A percentile compares a stretch with the other conserved stretches of the same genome.
phyloP scores from a whole-genome alignment of 1,140 invertebrate genomes.

The Heliconius eleuchia region DNA sequence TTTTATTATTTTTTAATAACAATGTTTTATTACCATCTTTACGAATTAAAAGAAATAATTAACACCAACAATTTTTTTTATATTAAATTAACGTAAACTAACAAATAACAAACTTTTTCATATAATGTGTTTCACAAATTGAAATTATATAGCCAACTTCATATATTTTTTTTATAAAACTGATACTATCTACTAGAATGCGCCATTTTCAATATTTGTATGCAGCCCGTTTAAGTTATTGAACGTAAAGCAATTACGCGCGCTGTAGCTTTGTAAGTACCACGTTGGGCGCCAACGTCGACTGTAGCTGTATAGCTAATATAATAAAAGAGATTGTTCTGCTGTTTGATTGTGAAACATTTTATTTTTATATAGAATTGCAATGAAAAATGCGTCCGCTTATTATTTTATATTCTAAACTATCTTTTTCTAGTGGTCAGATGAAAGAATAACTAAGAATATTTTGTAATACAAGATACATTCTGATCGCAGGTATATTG shows the following conservation, averaged over 20 bases:
- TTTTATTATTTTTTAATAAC: no score
- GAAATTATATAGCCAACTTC: neutral
- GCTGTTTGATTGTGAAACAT: neutral
- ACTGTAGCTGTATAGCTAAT: conserved; percentile 19
- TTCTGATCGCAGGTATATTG: no score
- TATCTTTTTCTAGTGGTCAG: no score
- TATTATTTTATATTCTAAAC: neutral
- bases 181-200: conserved; percentile 14
- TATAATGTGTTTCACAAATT: neutral
- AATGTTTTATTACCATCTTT: no score
- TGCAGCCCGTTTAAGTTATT: conserved; percentile 34
- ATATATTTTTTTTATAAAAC: neutral
- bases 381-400: neutral
- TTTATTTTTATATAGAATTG: neutral
- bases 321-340: neutral
- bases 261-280: conserved; percentile 32
- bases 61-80: no score
- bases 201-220: conserved; percentile 35
- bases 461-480: no score
- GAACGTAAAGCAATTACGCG: conserved; percentile 35
- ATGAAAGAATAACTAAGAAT: no score
- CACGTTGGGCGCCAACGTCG: conserved; percentile 29
- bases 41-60: no score
- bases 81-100: no score
- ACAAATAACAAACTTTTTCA: no score